Evolutionary conservation across 2,113 vertebrate genomes (phyloP), one percentile per base, ranked within the genome.

Genomic region (Pithys albifrons): DNA sequence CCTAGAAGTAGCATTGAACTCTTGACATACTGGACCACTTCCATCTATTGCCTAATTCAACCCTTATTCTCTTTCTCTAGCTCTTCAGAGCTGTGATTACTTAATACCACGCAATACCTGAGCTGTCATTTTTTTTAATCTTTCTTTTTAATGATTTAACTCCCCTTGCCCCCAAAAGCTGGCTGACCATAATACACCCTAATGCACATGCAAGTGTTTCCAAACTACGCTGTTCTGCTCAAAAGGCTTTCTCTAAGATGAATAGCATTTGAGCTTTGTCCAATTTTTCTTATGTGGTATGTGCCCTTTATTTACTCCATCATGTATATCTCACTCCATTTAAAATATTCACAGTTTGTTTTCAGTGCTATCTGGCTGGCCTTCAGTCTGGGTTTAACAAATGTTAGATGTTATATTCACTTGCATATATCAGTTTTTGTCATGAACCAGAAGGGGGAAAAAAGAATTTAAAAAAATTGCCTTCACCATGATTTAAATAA

Each of bases 281-380:
- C 96, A 96, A 91, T 95, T 84, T 94, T 92, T 88, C 89, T 88
- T 94, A 90, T 82, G 82, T 86, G 94, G 94, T 94, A 95, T 95
- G 95, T 95, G 95, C 81, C 94, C 94, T 95, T 94, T 97, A 95
- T 93, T 97, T 96, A 97, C 91, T 94, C 85, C 39, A 4, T 93
- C 88, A 87, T 97, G 94, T 96, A 84, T 85, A 91, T 95, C 96
- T 98, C 96, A 97, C 95, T 89, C 95, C 54, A 96, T 96, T 96
- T 96, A 95, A 97, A 91, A 94, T 87, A 96, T 95, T 96, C 88
- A 92, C 96, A 83, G 95, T 97, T 97, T 97, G 95, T 97, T 95
- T 96, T 96, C 91, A 91, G 81, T 91, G 77, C 92, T 95, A 95
- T 97, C 93, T 94, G 93, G 93, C 94, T 89, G 88, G 74, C 78